These are phyloP conservation scores for Lagopus leucura DNA, from an alignment of 2,113 vertebrate genomes.

Conservation along the genomic window DNA sequence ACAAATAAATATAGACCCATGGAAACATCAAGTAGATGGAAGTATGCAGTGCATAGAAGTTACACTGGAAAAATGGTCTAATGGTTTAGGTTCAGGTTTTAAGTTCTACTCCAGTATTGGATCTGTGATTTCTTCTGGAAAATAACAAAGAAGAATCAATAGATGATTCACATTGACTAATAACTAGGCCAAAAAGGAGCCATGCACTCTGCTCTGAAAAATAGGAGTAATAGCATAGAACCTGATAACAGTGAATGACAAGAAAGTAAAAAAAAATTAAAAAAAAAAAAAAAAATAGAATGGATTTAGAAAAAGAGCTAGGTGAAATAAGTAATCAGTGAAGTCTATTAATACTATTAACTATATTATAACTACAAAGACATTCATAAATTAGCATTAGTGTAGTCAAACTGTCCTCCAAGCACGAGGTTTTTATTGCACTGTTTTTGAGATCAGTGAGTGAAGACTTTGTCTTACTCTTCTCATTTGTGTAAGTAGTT, in stretches of 20 bases:
- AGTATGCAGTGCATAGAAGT: neutral
- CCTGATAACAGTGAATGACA: neutral
- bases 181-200: neutral
- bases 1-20: neutral
- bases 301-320: neutral
- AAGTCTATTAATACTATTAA: neutral
- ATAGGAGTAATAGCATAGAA: neutral
- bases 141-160: neutral
- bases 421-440: neutral
- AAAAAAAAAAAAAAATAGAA: neutral
- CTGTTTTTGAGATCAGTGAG: neutral
- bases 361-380: neutral
- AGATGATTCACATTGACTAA: neutral
- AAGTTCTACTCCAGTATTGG: neutral
- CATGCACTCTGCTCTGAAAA: neutral
- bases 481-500: neutral
- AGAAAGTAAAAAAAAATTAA: neutral
- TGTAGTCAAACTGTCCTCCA: fast-evolving
- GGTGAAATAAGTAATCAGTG: neutral
- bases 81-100: neutral
- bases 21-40: neutral
- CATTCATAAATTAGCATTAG: neutral
- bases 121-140: neutral
- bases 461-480: neutral
- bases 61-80: neutral